Evolutionary conservation across 2,797 vertebrate genomes (phyloP).

Genomic region (Erithacus rubecula): DNA sequence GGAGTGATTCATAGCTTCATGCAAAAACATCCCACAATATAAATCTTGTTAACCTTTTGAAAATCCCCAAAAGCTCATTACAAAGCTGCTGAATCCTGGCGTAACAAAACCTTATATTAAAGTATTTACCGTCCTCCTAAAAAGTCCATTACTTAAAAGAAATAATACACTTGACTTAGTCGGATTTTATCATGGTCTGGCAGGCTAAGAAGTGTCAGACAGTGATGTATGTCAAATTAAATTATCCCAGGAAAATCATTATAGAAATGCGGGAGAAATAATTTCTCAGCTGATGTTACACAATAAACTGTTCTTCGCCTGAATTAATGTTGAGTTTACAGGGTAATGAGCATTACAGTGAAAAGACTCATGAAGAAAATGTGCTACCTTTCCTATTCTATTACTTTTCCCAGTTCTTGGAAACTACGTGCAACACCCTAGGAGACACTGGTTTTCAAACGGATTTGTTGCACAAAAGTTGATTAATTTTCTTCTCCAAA

Average conservation of each 20-base stretch:
- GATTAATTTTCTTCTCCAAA: conserved; percentile 48
- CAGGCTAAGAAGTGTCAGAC: background rate
- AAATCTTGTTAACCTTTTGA: conserved; percentile 61
- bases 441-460: conserved; percentile 23
- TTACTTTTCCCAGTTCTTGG: conserved; percentile 7
- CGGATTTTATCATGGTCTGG: background rate
- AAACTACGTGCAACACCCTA: conserved; percentile 20
- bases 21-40: conserved; percentile 66
- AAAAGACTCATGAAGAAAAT: conserved; percentile 11
- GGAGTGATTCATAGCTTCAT: conserved; percentile 67
- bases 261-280: background rate
- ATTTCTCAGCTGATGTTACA: background rate
- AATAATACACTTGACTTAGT: conserved; percentile 7
- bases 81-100: conserved; percentile 48
- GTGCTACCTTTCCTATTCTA: background rate
- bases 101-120: conserved; percentile 20
- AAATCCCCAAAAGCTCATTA: conserved; percentile 65
- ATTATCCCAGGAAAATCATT: background rate
- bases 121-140: conserved; percentile 36
- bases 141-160: conserved; percentile 31
- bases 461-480: conserved; percentile 32
- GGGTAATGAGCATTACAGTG: background rate
- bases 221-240: background rate
- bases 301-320: background rate
- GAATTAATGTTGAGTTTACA: conserved; percentile 1